phyloP scores from a whole-genome alignment of 2,113 vertebrate genomes.

The Pithys albifrons region DNA sequence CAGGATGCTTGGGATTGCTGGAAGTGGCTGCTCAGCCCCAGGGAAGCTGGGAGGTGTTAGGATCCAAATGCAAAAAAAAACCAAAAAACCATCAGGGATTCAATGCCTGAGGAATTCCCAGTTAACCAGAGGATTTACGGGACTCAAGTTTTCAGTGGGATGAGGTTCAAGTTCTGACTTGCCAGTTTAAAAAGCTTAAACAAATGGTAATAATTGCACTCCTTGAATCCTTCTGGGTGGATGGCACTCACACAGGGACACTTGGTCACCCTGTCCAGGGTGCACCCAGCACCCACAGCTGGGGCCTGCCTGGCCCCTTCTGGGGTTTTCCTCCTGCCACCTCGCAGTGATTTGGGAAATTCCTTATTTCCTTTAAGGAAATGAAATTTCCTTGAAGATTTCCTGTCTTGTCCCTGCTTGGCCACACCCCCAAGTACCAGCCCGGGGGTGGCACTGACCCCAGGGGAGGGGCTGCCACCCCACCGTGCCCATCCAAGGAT shows the following conservation, averaged over 20 bases:
- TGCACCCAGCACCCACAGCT: background rate
- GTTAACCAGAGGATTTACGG: background rate
- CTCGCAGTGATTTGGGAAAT: background rate
- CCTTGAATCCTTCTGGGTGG: background rate
- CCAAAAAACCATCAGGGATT: background rate
- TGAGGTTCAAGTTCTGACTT: background rate
- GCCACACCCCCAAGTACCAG: rapidly evolving
- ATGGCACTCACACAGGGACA: rapidly evolving
- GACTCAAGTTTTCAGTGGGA: background rate
- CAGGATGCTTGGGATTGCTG: rapidly evolving
- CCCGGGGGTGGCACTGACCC: rapidly evolving
- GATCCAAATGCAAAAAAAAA: background rate
- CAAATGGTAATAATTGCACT: background rate
- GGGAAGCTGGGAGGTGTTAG: background rate
- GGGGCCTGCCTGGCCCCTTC: rapidly evolving
- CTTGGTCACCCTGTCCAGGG: background rate
- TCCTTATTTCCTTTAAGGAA: background rate
- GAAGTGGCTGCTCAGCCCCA: background rate
- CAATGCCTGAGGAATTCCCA: background rate
- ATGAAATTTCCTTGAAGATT: background rate
- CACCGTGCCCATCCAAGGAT: rapidly evolving
- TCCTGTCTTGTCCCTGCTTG: background rate
- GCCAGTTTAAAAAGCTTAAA: background rate
- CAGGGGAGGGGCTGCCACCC: background rate
- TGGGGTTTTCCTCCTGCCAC: background rate